Base-by-base conservation (phyloP, 1,140 invertebrate species). In the Eupeodes corollae region DNA sequence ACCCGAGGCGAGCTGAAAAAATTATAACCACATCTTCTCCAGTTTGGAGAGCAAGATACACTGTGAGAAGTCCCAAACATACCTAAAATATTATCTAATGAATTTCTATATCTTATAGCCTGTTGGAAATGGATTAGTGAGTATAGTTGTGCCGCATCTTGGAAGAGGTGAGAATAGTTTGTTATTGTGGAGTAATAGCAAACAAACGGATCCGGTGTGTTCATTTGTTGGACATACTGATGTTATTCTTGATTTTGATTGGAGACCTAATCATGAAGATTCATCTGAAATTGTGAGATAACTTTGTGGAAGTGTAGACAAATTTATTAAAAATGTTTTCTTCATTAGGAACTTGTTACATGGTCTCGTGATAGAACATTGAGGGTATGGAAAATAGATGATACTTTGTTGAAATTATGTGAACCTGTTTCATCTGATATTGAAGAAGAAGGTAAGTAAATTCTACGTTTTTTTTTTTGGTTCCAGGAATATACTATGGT, bases 331-430 rank as follows among this genome's bases (percentile, higher is more conserved):
- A 44, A 31, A 31, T 44, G 30, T 13, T 45, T 34, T 15, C 8
- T 21, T 48, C 83, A 90, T 56, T 84, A 84, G 69, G 88, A 97
- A 65, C 66, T 97, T n/a, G 80, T 97, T 0, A 96, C 91, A 1
- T 98, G 91, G 92, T 92, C 89, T 0, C 84, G 90, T 62, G 92
- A 97, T 76, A 89, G 94, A 56, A 91, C 82, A 42, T 73, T 98
- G 16, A 73, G 93, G 45, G 82, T 96, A 14, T 96, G 91, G 84
- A 83, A 83, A 61, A 86, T 96, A 55, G 87, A 91, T 67, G 78
- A 83, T 21, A 82, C 83, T 52, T 71, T 95, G 44, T 79, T 89
- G 53, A 89, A 88, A 63, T 70, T 79, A 51, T 82, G 79, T 44
- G 60, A 65, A 34, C 61, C 76, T 63, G 76, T 61, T 56, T 72